phyloP scores from a whole-genome alignment of 2,113 vertebrate species.

The Piaya cayana region DNA sequence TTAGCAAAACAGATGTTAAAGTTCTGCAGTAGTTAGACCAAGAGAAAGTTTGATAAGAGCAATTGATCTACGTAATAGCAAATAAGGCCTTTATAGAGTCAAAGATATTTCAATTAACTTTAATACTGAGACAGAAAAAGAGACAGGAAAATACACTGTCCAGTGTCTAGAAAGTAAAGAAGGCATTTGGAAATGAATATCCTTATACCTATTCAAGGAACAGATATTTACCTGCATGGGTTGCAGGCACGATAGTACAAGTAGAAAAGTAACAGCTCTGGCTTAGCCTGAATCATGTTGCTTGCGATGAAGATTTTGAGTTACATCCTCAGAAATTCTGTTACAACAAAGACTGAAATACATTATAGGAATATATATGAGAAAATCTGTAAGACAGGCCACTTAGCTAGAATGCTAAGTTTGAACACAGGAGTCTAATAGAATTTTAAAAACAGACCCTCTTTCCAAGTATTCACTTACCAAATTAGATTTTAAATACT shows the following conservation, averaged over 20 bases:
- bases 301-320: background rate
- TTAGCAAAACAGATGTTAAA: background rate
- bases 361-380: background rate
- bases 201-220: background rate
- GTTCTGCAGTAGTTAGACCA: background rate
- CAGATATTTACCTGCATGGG: background rate
- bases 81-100: background rate
- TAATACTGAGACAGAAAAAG: background rate
- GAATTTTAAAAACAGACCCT: background rate
- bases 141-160: background rate
- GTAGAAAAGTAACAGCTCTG: background rate
- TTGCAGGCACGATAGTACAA: background rate
- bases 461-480: background rate
- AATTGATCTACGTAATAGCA: background rate
- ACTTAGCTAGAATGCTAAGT: background rate
- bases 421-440: background rate
- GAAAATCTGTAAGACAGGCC: background rate
- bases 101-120: background rate
- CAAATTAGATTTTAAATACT: background rate
- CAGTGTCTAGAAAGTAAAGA: background rate
- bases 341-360: background rate
- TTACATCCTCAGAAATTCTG: background rate
- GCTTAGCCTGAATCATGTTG: background rate
- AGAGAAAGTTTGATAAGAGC: background rate
- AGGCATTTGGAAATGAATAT: background rate